Conservation (phyloP, 1,140 invertebrate genomes). For the Caenorhabditis remanei region DNA sequence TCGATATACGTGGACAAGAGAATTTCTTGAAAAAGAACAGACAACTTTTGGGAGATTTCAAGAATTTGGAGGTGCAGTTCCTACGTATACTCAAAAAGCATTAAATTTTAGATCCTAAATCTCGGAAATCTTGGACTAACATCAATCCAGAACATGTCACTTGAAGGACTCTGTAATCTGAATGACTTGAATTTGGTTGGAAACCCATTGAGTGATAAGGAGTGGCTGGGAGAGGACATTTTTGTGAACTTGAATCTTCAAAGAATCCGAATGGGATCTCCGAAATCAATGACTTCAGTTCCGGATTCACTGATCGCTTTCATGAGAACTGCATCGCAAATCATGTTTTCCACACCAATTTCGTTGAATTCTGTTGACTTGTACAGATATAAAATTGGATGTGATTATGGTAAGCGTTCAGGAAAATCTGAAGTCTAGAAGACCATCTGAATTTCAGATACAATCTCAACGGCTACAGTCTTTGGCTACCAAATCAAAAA, state of each 20-base stretch:
- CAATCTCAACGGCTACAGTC: not conserved
- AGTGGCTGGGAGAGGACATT: not conserved
- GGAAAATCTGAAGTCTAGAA: too few species aligned
- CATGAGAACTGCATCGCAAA: conserved; percentile 37
- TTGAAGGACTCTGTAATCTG: not conserved
- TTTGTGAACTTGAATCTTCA: conserved; percentile 16
- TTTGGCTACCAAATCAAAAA: not conserved
- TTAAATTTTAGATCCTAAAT: conserved; percentile 13
- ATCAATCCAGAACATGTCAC: conserved; percentile 1
- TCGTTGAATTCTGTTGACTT: not conserved
- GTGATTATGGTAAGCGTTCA: not conserved
- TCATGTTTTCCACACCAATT: not conserved
- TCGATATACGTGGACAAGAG: conserved; percentile 7
- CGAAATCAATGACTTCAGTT: not conserved
- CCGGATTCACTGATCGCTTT: conserved; percentile 6
- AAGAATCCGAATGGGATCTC: not conserved
- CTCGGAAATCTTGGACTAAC: conserved; percentile 11
- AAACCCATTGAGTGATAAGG: conserved; percentile 18
- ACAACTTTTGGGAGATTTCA: not conserved
- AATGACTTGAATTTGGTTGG: conserved; percentile 7
- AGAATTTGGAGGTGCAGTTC: conserved; percentile 1
- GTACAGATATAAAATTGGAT: conserved; percentile 8
- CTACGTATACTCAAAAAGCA: not conserved
- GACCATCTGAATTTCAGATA: not conserved
- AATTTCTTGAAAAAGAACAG: not conserved